Base-by-base conservation (phyloP, 2,888 invertebrate species). In the Agonopterix arenella region DNA sequence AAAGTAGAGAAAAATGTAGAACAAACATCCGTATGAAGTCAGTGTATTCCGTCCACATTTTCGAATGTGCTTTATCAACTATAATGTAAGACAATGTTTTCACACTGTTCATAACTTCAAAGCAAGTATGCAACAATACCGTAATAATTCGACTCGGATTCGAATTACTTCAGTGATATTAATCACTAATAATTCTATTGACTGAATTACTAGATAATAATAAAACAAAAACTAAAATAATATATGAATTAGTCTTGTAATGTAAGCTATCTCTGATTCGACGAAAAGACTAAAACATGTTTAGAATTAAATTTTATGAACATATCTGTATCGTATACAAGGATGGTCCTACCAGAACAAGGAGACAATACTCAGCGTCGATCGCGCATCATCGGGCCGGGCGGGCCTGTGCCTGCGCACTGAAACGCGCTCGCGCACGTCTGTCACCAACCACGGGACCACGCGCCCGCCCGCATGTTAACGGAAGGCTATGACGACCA, bases 201-300 rank as follows among this genome's bases (percentile, higher is more conserved):
- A 89, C 88, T 89, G 88, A 88, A 83, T 80, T 76, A 76, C 64
- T 86, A 85, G 83, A 76, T 78, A 73, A 76, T 78, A 77, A 76
- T 70, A 62, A 64, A 72, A 72, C 66, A 74, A 80, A 28, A 78
- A 71, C 70, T 70, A 68, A 28, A 70, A 70, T 79, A 73, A 76
- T 80, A 79, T 82, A 81, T 80, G 68, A 73, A 74, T 79, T 85
- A 85, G 80, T 72, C 60, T 68, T 65, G 66, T 68, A 28, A 28
- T 65, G 66, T 88, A 86, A 88, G 85, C 76, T 84, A 84, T 88
- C 83, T 84, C 84, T 83, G 82, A 85, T 85, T 86, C 83, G 84
- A 86, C 79, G 73, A 88, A 86, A 88, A 89, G 88, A 88, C 88
- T 89, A 84, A 28, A 76, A 77, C 70, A 76, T 69, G 79, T 80